Evolutionary conservation across 1,140 invertebrate species (phyloP).

Genomic region (Tyrophagus putrescentiae): DNA sequence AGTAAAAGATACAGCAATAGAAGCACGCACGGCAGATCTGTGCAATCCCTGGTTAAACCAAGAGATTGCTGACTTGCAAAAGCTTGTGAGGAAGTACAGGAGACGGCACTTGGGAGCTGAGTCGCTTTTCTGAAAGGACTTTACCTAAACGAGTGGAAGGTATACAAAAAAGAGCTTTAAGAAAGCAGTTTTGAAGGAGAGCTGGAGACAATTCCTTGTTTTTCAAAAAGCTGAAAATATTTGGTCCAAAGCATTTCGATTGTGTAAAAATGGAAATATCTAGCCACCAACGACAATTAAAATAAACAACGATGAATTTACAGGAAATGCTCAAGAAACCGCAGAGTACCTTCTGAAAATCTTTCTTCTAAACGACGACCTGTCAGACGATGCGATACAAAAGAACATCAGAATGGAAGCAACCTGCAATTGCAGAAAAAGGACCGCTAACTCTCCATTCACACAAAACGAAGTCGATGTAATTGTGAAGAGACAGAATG

Average conservation of each 20-base stretch:
- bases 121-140: no score
- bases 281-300: background rate
- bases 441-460: background rate
- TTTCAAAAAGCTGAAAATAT: no score
- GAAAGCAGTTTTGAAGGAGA: no score
- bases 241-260: background rate
- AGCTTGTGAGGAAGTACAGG: no score
- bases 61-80: no score
- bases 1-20: no score
- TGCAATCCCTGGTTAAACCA: no score
- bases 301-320: background rate
- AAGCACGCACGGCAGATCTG: no score
- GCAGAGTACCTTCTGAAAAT: background rate
- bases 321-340: background rate
- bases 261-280: background rate
- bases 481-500: background rate
- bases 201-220: no score
- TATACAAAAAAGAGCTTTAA: no score
- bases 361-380: constrained; percentile 7
- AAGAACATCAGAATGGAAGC: background rate
- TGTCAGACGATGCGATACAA: background rate
- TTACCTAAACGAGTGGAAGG: no score
- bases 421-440: background rate
- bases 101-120: no score
- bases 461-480: background rate